Evolutionary conservation across 2,113 vertebrate genomes (phyloP), one percentile per base, ranked within the genome.

Genomic region (Agapornis roseicollis): DNA sequence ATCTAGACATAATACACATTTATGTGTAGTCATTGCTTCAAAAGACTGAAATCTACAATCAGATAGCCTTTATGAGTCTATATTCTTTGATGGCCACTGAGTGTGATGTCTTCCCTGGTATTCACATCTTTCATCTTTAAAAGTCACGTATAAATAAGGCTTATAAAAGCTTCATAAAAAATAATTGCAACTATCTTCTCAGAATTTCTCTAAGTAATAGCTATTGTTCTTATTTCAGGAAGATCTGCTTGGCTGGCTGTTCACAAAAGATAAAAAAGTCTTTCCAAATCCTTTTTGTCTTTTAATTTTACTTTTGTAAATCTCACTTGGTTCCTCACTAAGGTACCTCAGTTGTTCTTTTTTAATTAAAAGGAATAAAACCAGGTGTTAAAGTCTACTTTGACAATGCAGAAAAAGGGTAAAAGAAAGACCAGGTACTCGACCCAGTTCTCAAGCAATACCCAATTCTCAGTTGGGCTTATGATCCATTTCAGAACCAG

Each of bases 401-500:
- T 41, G 47, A 53, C 66, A 94, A 56, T 37, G 44, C 6, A 81
- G 72, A 16, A 64, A 91, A 94, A 39, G 10, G 4, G 28, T 49
- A 73, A 39, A 19, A 82, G 41, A 72, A 93, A 82, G 41, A 89
- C 41, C 27, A 81, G n/a, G 25, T 72, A 69, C 25, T 50, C 63
- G 27, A 84, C 29, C 17, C 28, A 76, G 14, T 88, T 94, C 44
- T 85, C 33, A 89, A n/a, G 22, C 19, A 93, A 61, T 84, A 88
- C 28, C 19, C 29, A 80, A 50, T 90, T 96, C 80, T 95, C 76
- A 46, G 60, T 42, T 85, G 49, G 66, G 73, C 60, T 89, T 81
- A 73, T 78, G 92, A 88, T 90, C 82, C 71, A 92, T 87, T 94
- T 94, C 86, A 93, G 74, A 87, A 94, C 4, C 4, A 92, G 80